These are phyloP conservation scores for Hipparchia sbordonii DNA, from an alignment of 2,888 invertebrate species.

Conservation along the genomic window DNA sequence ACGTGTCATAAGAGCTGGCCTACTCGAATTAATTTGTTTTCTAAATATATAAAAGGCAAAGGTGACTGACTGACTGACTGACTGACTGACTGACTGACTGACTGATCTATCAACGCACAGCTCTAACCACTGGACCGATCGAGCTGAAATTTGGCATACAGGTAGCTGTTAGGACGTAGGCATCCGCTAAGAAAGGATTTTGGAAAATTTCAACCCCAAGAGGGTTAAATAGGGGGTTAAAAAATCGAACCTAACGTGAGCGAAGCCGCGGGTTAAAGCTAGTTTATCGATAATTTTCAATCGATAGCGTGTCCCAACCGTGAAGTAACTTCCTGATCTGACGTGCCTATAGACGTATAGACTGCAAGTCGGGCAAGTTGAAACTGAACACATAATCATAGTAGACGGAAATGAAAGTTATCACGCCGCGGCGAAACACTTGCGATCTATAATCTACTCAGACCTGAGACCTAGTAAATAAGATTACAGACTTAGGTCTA, in stretches of 20 bases:
- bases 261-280: background rate
- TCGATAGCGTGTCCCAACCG: background rate
- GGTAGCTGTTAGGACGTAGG: too few species aligned
- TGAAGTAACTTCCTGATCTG: conserved; percentile 31
- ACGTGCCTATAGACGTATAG: conserved; percentile 26
- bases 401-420: conserved; percentile 40
- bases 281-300: background rate
- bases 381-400: conserved; percentile 33
- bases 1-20: too few species aligned
- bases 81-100: too few species aligned
- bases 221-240: too few species aligned
- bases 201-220: too few species aligned
- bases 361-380: conserved; percentile 4
- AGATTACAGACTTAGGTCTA: conserved; percentile 7
- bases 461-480: conserved; percentile 10
- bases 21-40: too few species aligned
- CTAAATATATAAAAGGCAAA: too few species aligned
- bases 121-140: background rate
- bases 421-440: conserved; percentile 37
- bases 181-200: too few species aligned
- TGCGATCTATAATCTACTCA: conserved; percentile 7
- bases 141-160: background rate
- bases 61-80: too few species aligned
- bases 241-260: too few species aligned
- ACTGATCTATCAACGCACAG: too few species aligned